These are phyloP conservation scores for Euura saliciscinereae DNA, from an alignment of 1,140 invertebrate genomes.

Conservation along the genomic window DNA sequence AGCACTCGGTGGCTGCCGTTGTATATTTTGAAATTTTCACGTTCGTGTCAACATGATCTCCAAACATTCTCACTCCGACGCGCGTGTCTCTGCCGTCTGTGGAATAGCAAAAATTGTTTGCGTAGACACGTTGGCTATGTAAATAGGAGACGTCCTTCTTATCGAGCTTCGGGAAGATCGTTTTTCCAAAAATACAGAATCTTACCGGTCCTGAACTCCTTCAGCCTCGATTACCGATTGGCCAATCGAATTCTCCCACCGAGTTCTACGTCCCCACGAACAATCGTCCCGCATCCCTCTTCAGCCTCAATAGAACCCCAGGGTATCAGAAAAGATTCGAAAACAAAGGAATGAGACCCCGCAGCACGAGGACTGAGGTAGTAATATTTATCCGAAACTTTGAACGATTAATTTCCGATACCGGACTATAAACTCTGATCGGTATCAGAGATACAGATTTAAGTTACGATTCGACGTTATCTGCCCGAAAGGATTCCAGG, in stretches of 20 bases:
- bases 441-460: neutral
- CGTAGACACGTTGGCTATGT: neutral
- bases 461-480: neutral
- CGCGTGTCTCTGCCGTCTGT: neutral
- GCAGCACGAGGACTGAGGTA: too few species aligned
- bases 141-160: constrained; percentile 1
- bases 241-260: neutral
- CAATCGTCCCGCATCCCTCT: neutral
- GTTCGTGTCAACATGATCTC: constrained; percentile 6
- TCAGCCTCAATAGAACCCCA: neutral
- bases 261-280: neutral
- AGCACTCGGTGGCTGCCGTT: neutral
- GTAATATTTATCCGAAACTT: too few species aligned
- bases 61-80: neutral
- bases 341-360: too few species aligned
- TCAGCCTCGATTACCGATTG: neutral
- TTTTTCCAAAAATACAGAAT: neutral
- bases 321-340: too few species aligned
- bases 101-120: constrained; percentile 7
- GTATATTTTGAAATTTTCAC: constrained; percentile 11
- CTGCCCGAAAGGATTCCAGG: neutral
- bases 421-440: too few species aligned
- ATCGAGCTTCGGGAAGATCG: neutral
- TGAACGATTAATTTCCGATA: too few species aligned
- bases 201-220: neutral